Evolutionary conservation across 2,113 vertebrate genomes (phyloP).

Genomic region (Carassius gibelio): DNA sequence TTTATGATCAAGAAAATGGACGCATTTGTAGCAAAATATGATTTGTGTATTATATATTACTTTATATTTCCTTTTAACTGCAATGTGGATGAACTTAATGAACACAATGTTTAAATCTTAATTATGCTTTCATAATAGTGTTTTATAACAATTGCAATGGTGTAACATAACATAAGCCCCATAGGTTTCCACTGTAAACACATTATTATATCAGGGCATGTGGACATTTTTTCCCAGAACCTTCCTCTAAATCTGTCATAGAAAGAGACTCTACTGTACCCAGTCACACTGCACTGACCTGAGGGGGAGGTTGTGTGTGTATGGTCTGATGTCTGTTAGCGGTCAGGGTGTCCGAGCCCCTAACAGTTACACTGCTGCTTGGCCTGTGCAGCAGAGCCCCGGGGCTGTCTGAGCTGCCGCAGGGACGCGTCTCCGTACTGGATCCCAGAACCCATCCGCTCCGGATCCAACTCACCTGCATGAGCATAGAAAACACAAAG

Average conservation of each 20-base stretch:
- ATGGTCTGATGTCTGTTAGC: background rate
- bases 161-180: too few relatives aligned
- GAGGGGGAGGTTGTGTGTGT: slow-evolving; percentile 51
- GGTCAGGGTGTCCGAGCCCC: slow-evolving; percentile 58
- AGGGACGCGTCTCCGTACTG: slow-evolving; percentile 89
- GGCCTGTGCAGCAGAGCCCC: slow-evolving; percentile 78
- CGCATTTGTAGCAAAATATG: too few relatives aligned
- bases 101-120: too few relatives aligned
- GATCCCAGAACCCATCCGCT: slow-evolving; percentile 94
- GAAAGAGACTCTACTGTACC: background rate
- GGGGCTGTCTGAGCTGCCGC: slow-evolving; percentile 85
- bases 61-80: too few relatives aligned
- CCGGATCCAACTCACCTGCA: slow-evolving; percentile 88
- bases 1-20: too few relatives aligned
- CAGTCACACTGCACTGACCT: background rate
- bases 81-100: too few relatives aligned
- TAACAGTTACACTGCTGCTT: slow-evolving; percentile 89
- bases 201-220: too few relatives aligned
- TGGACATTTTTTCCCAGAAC: background rate
- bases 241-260: background rate
- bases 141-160: too few relatives aligned
- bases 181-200: too few relatives aligned
- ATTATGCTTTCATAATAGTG: too few relatives aligned
- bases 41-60: too few relatives aligned
- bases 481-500: background rate